phyloP scores from a whole-genome alignment of 1,140 invertebrate species.

The Drosophila ohnishii region DNA sequence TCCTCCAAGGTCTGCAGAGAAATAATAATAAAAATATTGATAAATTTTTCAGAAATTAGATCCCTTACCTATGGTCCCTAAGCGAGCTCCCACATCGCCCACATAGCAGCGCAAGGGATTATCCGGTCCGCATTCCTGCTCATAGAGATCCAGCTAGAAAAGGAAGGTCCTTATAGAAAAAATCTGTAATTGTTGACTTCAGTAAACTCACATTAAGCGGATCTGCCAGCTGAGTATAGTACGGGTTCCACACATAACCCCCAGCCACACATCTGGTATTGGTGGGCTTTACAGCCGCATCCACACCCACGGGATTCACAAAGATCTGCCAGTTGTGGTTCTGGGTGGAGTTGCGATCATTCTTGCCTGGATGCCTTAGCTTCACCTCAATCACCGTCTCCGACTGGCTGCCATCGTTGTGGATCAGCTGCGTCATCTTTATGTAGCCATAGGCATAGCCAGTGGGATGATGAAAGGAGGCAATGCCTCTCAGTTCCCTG shows the following conservation, averaged over 20 bases:
- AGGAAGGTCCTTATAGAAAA: background rate
- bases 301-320: slow-evolving; percentile 96
- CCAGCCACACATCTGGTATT: slow-evolving; percentile 93
- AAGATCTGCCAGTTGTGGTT: slow-evolving; percentile 96
- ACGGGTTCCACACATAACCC: slow-evolving; percentile 97
- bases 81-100: slow-evolving; percentile 93
- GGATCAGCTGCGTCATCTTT: slow-evolving; percentile 93
- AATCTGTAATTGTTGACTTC: no score
- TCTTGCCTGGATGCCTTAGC: slow-evolving; percentile 91
- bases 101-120: slow-evolving; percentile 95
- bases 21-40: background rate
- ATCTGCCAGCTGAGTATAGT: slow-evolving; percentile 94
- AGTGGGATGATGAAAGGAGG: slow-evolving; percentile 95
- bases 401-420: slow-evolving; percentile 92
- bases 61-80: slow-evolving; percentile 89
- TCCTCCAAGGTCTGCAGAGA: slow-evolving; percentile 87
- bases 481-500: slow-evolving; percentile 92
- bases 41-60: background rate
- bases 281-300: slow-evolving; percentile 92
- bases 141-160: slow-evolving; percentile 91
- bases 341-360: slow-evolving; percentile 92
- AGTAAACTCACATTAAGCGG: slow-evolving; percentile 89
- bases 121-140: slow-evolving; percentile 92
- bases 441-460: slow-evolving; percentile 94
- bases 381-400: slow-evolving; percentile 96